phyloP scores from a whole-genome alignment of 2,888 invertebrate genomes.

The Ormia ochracea region DNA sequence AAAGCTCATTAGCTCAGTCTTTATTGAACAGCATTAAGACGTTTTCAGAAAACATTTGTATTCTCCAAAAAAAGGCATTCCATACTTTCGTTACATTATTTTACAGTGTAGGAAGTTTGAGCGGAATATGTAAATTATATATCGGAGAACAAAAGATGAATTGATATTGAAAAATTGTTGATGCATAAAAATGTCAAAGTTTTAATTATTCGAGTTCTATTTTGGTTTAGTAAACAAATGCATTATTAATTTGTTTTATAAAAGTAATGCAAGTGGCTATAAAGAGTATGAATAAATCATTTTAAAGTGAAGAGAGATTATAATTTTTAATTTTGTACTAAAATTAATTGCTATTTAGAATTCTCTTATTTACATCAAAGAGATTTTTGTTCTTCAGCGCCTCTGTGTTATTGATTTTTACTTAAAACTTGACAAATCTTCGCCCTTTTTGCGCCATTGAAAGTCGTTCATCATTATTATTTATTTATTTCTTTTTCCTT shows the following conservation, averaged over 20 bases:
- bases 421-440: neutral
- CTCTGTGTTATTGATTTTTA: neutral
- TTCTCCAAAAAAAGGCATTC: too few relatives aligned
- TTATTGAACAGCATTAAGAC: too few relatives aligned
- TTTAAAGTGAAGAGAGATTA: too few relatives aligned
- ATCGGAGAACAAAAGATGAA: neutral
- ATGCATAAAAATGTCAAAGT: slow-evolving; percentile 27
- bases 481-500: slow-evolving; percentile 7
- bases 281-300: neutral
- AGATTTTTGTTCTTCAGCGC: neutral
- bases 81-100: too few relatives aligned
- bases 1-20: too few relatives aligned
- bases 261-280: slow-evolving; percentile 12
- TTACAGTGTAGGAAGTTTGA: neutral
- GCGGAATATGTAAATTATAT: neutral
- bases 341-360: neutral
- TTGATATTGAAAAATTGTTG: neutral
- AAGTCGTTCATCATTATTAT: neutral
- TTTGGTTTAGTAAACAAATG: slow-evolving; percentile 8
- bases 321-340: neutral
- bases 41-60: too few relatives aligned
- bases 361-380: neutral
- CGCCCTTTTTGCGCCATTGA: neutral
- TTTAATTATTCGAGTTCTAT: neutral
- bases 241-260: slow-evolving; percentile 7